These are phyloP conservation scores for Jacana jacana DNA, from an alignment of 2,113 vertebrate species.

Conservation along the genomic window DNA sequence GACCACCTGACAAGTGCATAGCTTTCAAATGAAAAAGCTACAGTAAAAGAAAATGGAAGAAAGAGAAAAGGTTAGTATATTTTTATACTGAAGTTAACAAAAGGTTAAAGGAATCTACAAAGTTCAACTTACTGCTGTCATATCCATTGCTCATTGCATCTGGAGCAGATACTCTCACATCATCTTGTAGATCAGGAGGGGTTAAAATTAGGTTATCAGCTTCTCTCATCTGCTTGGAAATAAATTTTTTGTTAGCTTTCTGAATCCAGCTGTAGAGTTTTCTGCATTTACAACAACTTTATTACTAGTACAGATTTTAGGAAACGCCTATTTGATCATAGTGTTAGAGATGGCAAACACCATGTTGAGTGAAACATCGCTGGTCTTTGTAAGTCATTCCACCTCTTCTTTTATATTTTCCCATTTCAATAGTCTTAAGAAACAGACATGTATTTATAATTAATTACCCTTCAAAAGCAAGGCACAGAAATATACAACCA, in stretches of 20 bases:
- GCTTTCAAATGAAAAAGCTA: background rate
- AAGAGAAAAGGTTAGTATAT: background rate
- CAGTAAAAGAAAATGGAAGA: background rate
- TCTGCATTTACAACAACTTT: background rate
- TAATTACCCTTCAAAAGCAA: background rate
- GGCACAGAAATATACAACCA: background rate
- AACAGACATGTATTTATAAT: background rate
- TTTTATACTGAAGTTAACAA: background rate
- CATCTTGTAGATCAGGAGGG: slow-evolving; percentile 74
- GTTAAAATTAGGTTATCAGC: slow-evolving; percentile 76
- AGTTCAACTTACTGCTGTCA: slow-evolving; percentile 81
- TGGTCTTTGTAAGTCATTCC: background rate
- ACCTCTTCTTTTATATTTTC: background rate
- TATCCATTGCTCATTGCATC: slow-evolving; percentile 76
- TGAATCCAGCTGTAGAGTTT: background rate
- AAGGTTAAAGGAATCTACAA: background rate
- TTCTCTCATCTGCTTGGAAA: slow-evolving; percentile 74
- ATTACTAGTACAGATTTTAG: background rate
- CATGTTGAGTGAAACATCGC: rapidly evolving
- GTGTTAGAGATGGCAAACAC: background rate
- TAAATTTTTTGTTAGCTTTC: background rate
- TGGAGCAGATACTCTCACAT: slow-evolving; percentile 65
- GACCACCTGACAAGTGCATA: background rate
- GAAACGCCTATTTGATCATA: background rate
- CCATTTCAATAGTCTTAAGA: background rate